These are phyloP conservation scores for Sarcophaga peregrina DNA, from an alignment of 1,140 invertebrate species.

Conservation along the genomic window DNA sequence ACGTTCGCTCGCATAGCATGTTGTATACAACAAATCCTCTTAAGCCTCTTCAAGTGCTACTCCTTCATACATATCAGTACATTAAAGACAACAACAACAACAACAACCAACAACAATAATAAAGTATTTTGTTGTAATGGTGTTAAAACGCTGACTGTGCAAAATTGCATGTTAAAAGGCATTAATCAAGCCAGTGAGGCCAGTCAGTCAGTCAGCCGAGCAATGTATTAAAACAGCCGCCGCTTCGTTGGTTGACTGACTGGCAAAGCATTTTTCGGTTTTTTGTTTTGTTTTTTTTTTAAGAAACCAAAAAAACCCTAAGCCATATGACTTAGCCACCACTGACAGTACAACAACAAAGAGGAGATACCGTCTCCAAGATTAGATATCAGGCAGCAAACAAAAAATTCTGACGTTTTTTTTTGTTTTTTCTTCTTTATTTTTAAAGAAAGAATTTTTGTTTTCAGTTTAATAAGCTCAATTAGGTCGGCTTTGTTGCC, in stretches of 20 bases:
- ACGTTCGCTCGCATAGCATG: too few relatives aligned
- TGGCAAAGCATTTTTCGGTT: too few relatives aligned
- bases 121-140: neutral
- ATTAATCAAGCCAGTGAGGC: constrained; percentile 5
- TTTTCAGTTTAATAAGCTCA: constrained; percentile 1
- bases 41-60: neutral
- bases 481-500: neutral
- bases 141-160: constrained; percentile 21
- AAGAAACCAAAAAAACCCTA: constrained; percentile 6
- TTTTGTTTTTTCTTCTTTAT: too few relatives aligned
- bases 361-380: constrained; percentile 1
- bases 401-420: neutral
- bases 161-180: constrained; percentile 27
- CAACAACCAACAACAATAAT: too few relatives aligned
- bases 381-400: neutral
- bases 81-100: too few relatives aligned
- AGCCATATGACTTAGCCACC: constrained; percentile 12
- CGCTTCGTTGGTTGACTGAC: too few relatives aligned
- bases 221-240: too few relatives aligned
- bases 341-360: neutral
- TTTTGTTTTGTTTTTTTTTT: neutral
- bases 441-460: neutral
- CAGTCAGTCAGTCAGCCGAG: neutral
- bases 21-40: neutral
- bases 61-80: neutral